Evolutionary conservation across 2,797 vertebrate genomes (phyloP).

Genomic region (Arrhamphus sclerolepis): DNA sequence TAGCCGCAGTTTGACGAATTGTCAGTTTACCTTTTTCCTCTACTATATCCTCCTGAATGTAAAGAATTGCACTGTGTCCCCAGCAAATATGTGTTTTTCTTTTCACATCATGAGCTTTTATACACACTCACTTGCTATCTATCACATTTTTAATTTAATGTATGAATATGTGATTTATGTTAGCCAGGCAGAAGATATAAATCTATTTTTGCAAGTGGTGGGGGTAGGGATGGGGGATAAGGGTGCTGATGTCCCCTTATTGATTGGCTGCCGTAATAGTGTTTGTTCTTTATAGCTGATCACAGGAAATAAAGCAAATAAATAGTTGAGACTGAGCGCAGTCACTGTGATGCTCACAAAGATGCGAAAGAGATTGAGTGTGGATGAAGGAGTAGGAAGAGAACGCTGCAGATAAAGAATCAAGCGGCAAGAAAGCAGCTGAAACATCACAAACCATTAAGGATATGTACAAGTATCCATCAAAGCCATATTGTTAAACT

Average conservation of each 20-base stretch:
- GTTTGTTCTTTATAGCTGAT: slow-evolving; percentile 87
- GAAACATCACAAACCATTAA: slow-evolving; percentile 28
- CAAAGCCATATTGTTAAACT: not conserved
- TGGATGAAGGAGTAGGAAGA: slow-evolving; percentile 15
- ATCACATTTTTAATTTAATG: slow-evolving; percentile 84
- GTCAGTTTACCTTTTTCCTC: slow-evolving; percentile 32
- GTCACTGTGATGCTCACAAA: slow-evolving; percentile 53
- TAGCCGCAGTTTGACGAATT: slow-evolving; percentile 16
- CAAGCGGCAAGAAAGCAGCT: slow-evolving; percentile 19
- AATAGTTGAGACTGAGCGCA: slow-evolving; percentile 78
- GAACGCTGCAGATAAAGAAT: slow-evolving; percentile 26
- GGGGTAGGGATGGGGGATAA: slow-evolving; percentile 44
- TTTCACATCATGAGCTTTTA: slow-evolving; percentile 62
- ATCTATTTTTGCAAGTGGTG: slow-evolving; percentile 75
- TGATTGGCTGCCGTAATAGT: slow-evolving; percentile 86
- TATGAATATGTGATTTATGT: slow-evolving; percentile 88
- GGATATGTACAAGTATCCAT: slow-evolving; percentile 10
- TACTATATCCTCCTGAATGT: slow-evolving; percentile 35
- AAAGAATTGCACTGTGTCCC: slow-evolving; percentile 54
- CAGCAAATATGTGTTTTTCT: slow-evolving; percentile 62
- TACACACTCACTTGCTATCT: slow-evolving; percentile 74
- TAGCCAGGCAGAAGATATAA: slow-evolving; percentile 76
- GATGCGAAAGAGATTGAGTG: slow-evolving; percentile 44
- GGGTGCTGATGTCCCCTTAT: slow-evolving; percentile 81
- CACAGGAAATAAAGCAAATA: slow-evolving; percentile 85